A percentile compares a stretch with the other conserved stretches of the same genome.
Conservation (phyloP, 1,140 invertebrate species). For the Drosophila elegans region DNA sequence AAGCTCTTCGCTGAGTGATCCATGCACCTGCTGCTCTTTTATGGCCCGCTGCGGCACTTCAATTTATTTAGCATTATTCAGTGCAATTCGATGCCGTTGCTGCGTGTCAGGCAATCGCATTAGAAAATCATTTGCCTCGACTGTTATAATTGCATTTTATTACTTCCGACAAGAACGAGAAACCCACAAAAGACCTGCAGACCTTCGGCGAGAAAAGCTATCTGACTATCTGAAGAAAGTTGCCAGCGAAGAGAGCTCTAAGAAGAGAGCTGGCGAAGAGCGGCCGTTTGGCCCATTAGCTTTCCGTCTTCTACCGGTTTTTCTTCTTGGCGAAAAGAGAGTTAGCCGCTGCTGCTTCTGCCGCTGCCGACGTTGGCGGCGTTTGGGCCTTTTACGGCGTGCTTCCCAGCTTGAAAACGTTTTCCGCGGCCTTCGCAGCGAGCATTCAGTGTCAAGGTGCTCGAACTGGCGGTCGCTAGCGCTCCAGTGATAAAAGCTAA, state of each 20-base stretch:
- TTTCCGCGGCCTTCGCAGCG: conserved; percentile 76
- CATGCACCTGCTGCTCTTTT: conserved; percentile 46
- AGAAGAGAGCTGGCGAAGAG: conserved; percentile 60
- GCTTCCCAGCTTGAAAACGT: conserved; percentile 72
- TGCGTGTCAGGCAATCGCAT: conserved; percentile 59
- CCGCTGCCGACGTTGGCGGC: conserved; percentile 13
- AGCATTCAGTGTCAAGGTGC: conserved; percentile 81
- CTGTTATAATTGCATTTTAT: conserved; percentile 71
- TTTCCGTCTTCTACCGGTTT: conserved; percentile 74
- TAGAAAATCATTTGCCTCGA: conserved; percentile 64
- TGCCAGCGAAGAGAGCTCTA: conserved; percentile 49
- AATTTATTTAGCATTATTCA: conserved; percentile 52
- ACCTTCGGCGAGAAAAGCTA: conserved; percentile 49
- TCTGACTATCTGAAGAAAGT: conserved; percentile 59
- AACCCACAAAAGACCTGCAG: conserved; percentile 16
- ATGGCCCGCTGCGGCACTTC: conserved; percentile 37
- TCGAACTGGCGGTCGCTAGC: conserved; percentile 76
- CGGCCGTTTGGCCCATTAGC: conserved; percentile 46
- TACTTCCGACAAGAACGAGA: conserved; percentile 66
- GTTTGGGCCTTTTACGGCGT: conserved; percentile 18
- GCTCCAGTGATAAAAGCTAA: conserved; percentile 72
- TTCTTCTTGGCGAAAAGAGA: conserved; percentile 49
- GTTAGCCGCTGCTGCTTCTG: conserved; percentile 53
- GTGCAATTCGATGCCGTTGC: conserved; percentile 47
- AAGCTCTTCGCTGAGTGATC: conserved; percentile 13